Evolutionary conservation across 92 coral and sea anemone genomes (phyloP).

Genomic region (Porites cylindrica): DNA sequence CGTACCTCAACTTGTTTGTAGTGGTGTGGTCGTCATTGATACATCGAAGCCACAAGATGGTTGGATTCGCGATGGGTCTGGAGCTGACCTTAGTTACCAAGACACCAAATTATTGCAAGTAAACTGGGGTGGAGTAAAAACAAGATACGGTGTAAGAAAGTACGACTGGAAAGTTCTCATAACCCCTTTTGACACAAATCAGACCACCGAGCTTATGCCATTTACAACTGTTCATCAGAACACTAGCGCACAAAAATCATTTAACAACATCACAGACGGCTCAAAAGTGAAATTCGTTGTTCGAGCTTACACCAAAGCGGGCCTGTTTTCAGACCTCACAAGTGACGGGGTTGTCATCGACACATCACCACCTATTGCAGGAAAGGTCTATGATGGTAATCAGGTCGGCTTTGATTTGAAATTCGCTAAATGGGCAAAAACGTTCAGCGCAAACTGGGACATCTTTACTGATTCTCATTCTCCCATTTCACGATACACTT

Average conservation of each 20-base stretch:
- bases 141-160: conserved; percentile 81
- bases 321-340: conserved; percentile 76
- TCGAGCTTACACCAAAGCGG: conserved; percentile 93
- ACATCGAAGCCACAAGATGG: conserved; percentile 88
- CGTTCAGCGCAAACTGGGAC: conserved; percentile 89
- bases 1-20: conserved; percentile 75
- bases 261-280: conserved; percentile 76
- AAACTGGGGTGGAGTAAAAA: conserved; percentile 96
- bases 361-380: conserved; percentile 80
- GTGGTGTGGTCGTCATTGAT: conserved; percentile 78
- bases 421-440: conserved; percentile 89
- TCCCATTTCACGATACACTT: conserved; percentile 82
- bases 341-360: conserved; percentile 92
- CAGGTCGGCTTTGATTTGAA: conserved; percentile 68
- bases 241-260: conserved; percentile 72
- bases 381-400: conserved; percentile 76
- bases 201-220: conserved; percentile 51
- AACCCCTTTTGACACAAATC: conserved; percentile 50
- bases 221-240: conserved; percentile 72
- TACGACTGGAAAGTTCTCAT: conserved; percentile 88
- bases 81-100: conserved; percentile 88
- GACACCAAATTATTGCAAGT: conserved; percentile 77
- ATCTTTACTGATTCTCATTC: conserved; percentile 85
- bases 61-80: conserved; percentile 91
- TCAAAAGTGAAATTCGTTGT: conserved; percentile 66